phyloP scores from a whole-genome alignment of 2,888 invertebrate species.

The Pharmacophagus antenor region DNA sequence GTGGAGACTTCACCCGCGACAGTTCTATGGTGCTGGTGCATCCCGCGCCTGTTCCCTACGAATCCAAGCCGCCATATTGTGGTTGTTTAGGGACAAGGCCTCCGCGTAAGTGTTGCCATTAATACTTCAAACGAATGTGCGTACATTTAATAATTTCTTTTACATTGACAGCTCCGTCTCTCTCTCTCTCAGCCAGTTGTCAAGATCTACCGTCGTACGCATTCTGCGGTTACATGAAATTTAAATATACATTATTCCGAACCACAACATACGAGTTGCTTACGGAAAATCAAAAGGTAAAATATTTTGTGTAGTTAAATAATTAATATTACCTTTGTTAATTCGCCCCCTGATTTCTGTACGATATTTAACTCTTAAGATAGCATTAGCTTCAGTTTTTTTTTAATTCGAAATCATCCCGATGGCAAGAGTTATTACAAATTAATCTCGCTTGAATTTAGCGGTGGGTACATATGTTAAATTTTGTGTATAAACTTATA shows the following conservation, averaged over 20 bases:
- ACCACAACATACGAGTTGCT: conserved; percentile 82
- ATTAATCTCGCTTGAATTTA: too few species aligned
- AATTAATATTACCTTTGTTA: neutral
- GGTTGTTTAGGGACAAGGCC: conserved; percentile 53
- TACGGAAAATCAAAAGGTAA: conserved; percentile 82
- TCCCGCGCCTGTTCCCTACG: conserved; percentile 43
- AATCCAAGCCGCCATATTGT: conserved; percentile 48
- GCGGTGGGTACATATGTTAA: too few species aligned
- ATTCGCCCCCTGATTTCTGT: neutral
- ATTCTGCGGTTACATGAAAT: conserved; percentile 82
- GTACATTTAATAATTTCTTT: neutral
- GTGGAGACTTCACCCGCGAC: conserved; percentile 79
- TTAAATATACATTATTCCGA: conserved; percentile 78
- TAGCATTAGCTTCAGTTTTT: too few species aligned
- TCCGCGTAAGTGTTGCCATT: conserved; percentile 51
- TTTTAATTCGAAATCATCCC: too few species aligned
- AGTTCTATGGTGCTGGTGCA: conserved; percentile 54
- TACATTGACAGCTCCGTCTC: neutral
- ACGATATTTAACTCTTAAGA: too few species aligned
- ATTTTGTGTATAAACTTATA: too few species aligned
- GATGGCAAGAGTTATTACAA: too few species aligned
- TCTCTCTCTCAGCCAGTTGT: conserved; percentile 59
- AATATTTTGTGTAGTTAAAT: too few species aligned
- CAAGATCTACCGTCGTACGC: conserved; percentile 81
- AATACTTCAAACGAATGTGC: neutral